Base-by-base conservation (phyloP, 2,113 vertebrate species). In the Calypte anna region DNA sequence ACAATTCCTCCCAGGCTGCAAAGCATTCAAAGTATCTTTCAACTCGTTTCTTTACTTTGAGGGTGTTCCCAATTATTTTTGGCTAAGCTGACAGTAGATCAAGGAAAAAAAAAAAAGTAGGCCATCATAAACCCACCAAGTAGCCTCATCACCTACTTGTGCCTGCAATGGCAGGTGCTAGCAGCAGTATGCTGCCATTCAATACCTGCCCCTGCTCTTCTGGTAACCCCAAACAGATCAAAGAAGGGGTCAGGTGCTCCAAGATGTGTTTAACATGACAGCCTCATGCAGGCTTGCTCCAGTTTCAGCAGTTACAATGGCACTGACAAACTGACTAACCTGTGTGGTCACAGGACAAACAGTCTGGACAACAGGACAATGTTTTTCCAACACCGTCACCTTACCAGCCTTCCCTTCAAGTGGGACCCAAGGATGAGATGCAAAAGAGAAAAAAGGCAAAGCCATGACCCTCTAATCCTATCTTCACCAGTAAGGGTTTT, bases 11-110 rank as follows among this genome's bases (percentile, higher is more conserved):
- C 62, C 43, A 67, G 80, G 67, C 82, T 33, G 59, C 48, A 66
- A 79, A 75, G 88, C 92, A 91, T 59, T 72, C 48, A 43, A 38
- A 86, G 33, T 17, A 58, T 84, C 86, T 84, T 84, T 72, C 46
- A 44, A 82, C 48, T 84, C 19, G 28, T 58, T 94, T 94, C 94
- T 95, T 94, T 86, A 81, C 68, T 96, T 93, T 96, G 83, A 96
- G 86, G 95, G 92, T 91, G 88, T 86, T 95, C 36, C 90, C 94
- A 83, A 75, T 88, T 93, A 90, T 81, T 93, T 92, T 94, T 93
- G 93, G 95, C 76, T 81, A 38, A 57, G 73, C 73, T 72, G 74
- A 82, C 57, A 58, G 82, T 20, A 90, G 79, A 86, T 70, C 82
- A 92, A 75, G 61, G 63, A 40, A 40, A 40, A 40, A 69, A 12